Base-by-base conservation (phyloP, 2,113 vertebrate genomes). In the Chinchilla lanigera region DNA sequence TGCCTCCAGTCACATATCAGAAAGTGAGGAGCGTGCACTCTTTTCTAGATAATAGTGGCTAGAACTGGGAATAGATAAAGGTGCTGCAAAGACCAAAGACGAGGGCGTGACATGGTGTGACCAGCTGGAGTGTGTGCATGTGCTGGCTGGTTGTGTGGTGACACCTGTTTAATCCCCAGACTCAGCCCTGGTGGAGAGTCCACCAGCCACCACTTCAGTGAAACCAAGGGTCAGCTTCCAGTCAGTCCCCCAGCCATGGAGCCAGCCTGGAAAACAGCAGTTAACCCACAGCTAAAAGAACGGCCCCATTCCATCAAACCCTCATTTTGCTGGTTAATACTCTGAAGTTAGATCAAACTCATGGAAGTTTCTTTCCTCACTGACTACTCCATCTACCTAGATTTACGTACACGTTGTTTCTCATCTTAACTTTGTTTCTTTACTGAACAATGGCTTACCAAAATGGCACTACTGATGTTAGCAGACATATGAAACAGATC, bases 321-420 rank as follows among this genome's bases (percentile, higher is more conserved):
- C 16, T 96, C 30, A 61, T 56, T 87, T 87, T 96, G 75, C 85
- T 89, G 20, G n/a, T 52, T 58, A 60, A 58, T 50, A 63, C n/a
- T 95, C 54, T 78, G 30, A 93, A 52, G 47, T 56, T 71, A 8
- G 63, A 65, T 86, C 44, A 71, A 61, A 92, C 65, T 13, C 28
- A 44, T 20, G 41, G 35, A 78, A 67, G 58, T 20, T 3, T 69
- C 7, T 93, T 95, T 81, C 33, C n/a, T 87, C 13, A 10, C 16
- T 91, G 75, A 81, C 56, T 33, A 56, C 17, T 78, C 95, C 41
- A 83, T 69, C 16, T 41, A 73, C 26, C 35, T 96, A 54, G 4
- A 30, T 67, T 61, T 73, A 78, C 1, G 44, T 1, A 10, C 38
- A 19, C 11, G 3, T 30, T 85, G 7, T 93, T 92, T 80, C 69